These are phyloP conservation scores for Rhinella marina DNA, from an alignment of 2,797 vertebrate species.

Conservation along the genomic window DNA sequence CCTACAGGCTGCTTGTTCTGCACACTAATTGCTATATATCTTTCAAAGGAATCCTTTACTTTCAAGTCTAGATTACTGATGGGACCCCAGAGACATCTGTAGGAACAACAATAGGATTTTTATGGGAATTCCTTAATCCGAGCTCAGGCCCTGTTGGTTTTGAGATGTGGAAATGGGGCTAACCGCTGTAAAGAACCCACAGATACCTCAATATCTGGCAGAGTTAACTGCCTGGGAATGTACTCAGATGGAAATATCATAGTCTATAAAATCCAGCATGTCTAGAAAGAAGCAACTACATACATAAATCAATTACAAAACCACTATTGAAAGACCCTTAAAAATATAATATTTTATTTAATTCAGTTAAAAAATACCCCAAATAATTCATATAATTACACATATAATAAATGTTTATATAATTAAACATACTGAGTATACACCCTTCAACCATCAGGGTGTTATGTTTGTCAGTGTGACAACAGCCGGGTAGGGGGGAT, in stretches of 20 bases:
- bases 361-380: too few relatives aligned
- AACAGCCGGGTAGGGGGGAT: too few relatives aligned
- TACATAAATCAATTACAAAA: too few relatives aligned
- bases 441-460: too few relatives aligned
- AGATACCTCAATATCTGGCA: conserved; percentile 42
- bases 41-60: conserved; percentile 50
- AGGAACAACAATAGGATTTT: conserved; percentile 38
- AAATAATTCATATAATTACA: too few relatives aligned
- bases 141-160: conserved; percentile 37
- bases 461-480: too few relatives aligned
- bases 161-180: conserved; percentile 28
- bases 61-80: conserved; percentile 53
- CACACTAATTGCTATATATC: conserved; percentile 30
- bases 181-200: conserved; percentile 45
- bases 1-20: not conserved
- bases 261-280: not conserved
- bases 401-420: too few relatives aligned
- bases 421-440: too few relatives aligned
- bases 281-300: not conserved
- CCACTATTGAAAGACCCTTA: too few relatives aligned
- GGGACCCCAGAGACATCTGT: conserved; percentile 42
- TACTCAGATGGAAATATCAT: not conserved
- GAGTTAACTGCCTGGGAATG: conserved; percentile 22
- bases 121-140: conserved; percentile 45
- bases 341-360: too few relatives aligned